phyloP scores from a whole-genome alignment of 2,113 vertebrate genomes.

The Gambusia affinis region DNA sequence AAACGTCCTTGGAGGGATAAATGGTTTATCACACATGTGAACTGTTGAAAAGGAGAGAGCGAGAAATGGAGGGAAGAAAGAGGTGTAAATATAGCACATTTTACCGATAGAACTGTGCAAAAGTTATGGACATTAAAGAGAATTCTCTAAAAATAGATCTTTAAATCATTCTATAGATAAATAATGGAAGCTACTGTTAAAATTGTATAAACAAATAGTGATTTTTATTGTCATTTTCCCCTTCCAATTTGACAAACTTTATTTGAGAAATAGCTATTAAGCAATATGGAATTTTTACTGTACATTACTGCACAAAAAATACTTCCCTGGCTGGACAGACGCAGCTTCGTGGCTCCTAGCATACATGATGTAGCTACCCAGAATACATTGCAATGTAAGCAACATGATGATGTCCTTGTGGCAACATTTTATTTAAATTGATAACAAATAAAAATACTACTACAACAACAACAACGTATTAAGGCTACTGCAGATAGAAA shows the following conservation, averaged over 20 bases:
- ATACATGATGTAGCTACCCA: no score
- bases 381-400: no score
- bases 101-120: neutral
- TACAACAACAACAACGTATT: no score
- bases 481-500: no score
- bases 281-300: no score
- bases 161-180: neutral
- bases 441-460: no score
- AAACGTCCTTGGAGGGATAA: conserved; percentile 74
- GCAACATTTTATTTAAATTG: no score
- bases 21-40: conserved; percentile 70
- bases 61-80: conserved; percentile 11
- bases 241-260: neutral
- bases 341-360: no score
- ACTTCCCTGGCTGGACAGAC: no score
- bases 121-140: conserved; percentile 17
- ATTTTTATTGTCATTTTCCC: neutral
- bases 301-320: no score
- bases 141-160: neutral
- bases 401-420: no score
- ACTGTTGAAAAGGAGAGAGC: conserved; percentile 36
- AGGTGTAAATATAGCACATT: conserved; percentile 42
- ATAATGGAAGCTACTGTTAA: neutral
- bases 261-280: no score
- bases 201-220: neutral